Evolutionary conservation across 2,888 invertebrate genomes (phyloP), one percentile per base, ranked within the genome.

Genomic region (Teleiodes luculella): DNA sequence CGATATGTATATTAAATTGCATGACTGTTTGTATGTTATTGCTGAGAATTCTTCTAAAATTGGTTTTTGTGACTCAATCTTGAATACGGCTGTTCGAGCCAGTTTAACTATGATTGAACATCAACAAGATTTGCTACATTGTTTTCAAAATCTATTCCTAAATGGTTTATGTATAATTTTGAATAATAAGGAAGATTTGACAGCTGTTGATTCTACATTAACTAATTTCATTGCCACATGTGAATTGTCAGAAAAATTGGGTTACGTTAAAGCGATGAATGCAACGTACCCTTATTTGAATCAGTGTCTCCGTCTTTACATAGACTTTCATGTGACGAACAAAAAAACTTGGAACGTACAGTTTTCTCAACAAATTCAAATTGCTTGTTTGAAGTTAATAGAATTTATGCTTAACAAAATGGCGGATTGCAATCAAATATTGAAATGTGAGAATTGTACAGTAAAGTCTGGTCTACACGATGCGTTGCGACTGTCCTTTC

Each of bases 401-500:
- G 33, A 71, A 2, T 66, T 72, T 54, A 53, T 87, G 11, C 66
- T 79, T 54, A 62, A 58, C 1, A 76, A 76, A 39, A 37, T 82
- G 0, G 67, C 66, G 52, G 57, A 62, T 0, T 69, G 74, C 0
- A 61, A 72, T 0, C 86, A 86, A 24, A 36, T 83, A 0, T 43
- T 79, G 0, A 87, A 84, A 72, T 88, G 89, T 56, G 86, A 86
- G 0, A 77, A 75, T 24, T 89, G 88, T 57, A 61, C 49, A 1
- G 64, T 77, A 0, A 80, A 76, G 64, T 63, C 76, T 0, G 82
- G 84, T 0, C 50, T 80, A 0, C 89, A 89, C 14, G 89, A 89
- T 14, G 70, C 78, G 0, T 57, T 88, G 6, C 64, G 87, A 0
- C 60, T 88, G 0, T 76, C 82, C 0, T 83, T 86, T 36, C 35